Base-by-base conservation (phyloP, 1,140 invertebrate genomes). In the Drosophila chauvacae region DNA sequence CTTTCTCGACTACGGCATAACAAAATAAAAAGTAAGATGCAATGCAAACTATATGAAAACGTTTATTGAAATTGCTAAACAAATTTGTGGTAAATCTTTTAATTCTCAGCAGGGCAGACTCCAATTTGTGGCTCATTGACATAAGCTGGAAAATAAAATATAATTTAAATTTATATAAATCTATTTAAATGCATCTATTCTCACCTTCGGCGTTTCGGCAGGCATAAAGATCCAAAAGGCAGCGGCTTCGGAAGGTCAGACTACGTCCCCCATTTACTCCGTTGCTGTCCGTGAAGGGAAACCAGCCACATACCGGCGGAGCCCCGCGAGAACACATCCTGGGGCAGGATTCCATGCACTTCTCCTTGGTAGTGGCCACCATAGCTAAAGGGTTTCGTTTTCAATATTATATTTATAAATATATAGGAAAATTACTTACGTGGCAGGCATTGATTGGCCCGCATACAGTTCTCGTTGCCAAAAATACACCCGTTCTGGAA, bases 401-500 rank as follows among this genome's bases (percentile, higher is more conserved):
- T n/a, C 7, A 48, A 16, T 48, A 48, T 10, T 4, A 16, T 23
- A 23, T 47, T 14, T 10, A 16, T 1, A 16, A 1, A 16, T 16
- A 16, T n/a, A 41, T 42, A 20, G 5, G 14, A 4, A 3, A 41
- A 5, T 10, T 7, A 23, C 53, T 71, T 78, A 78, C 76, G 65
- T 55, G 59, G 35, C 55, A 71, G n/a, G n/a, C 76, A 77, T n/a
- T 30, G 65, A 37, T 83, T 83, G 6, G 42, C 57, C 13, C 80
- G 63, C 47, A 42, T 50, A 11, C 81, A 83, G 41, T 83, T 83
- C 10, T 53, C 76, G 18, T 59, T 70, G 7, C 47, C 45, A 42
- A 83, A 83, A 3, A 83, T 37, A 20, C 81, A 83, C 2, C 76
- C 76, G 41, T 83, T 83, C 13, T 83, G 80, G 20, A 66, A 84